Conservation (phyloP, 1,140 invertebrate species). For the Brachionus manjavacas region DNA sequence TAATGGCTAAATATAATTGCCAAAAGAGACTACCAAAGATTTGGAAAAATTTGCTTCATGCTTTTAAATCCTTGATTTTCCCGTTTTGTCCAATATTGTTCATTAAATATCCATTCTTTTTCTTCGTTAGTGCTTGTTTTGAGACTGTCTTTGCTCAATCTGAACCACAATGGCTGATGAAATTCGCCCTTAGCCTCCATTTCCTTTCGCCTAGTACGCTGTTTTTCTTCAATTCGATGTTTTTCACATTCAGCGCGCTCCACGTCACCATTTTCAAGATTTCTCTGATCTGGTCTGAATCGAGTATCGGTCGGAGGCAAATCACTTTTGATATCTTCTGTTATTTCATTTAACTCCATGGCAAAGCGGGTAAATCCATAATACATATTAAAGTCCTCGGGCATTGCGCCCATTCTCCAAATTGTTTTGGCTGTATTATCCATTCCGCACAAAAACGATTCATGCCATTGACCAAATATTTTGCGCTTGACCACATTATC, state of each 20-base stretch:
- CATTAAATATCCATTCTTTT: constrained; percentile 41
- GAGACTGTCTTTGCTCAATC: constrained; percentile 16
- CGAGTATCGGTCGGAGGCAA: constrained; percentile 72
- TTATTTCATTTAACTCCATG: constrained; percentile 75
- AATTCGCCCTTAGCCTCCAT: constrained; percentile 8
- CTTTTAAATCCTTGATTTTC: constrained; percentile 41
- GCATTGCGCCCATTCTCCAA: constrained; percentile 65
- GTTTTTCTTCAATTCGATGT: constrained; percentile 37
- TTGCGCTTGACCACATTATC: constrained; percentile 38
- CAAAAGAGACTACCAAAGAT: neutral
- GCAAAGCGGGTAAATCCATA: constrained; percentile 80
- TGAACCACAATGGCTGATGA: constrained; percentile 31
- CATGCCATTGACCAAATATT: constrained; percentile 43
- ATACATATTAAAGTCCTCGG: constrained; percentile 72
- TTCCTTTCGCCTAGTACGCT: constrained; percentile 24
- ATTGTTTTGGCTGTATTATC: constrained; percentile 42
- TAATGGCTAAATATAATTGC: neutral
- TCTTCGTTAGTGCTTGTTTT: constrained; percentile 29
- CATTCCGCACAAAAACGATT: constrained; percentile 29
- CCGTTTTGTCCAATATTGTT: constrained; percentile 39
- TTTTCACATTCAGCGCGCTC: constrained; percentile 33
- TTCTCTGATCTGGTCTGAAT: constrained; percentile 60
- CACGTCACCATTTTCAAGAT: constrained; percentile 30
- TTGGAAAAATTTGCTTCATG: constrained; percentile 11
- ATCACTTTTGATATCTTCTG: constrained; percentile 63